Percentiles rank a stretch among this genome's conserved stretches.
Conservation (phyloP, 2,888 invertebrate species). For the Lithodes maja region DNA sequence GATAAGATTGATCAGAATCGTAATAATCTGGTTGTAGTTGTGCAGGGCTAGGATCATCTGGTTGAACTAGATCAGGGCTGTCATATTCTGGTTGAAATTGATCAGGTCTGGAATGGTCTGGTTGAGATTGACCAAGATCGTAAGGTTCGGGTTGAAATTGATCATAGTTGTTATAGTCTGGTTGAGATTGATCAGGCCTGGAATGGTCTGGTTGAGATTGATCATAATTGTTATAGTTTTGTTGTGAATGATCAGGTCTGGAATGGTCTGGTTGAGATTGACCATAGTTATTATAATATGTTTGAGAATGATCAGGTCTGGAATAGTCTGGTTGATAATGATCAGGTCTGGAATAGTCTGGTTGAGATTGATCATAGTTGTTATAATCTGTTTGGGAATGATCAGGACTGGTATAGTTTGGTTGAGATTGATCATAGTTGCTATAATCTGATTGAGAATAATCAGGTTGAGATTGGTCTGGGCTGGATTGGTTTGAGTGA, state of each 20-base stretch:
- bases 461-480: slow-evolving; percentile 1
- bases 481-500: not conserved
- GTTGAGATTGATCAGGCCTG: not conserved
- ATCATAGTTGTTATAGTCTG: no score
- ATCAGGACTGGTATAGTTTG: no score
- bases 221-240: no score
- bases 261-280: no score
- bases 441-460: not conserved
- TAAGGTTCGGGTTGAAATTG: no score
- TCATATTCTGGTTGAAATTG: not conserved
- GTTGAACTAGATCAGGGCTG: not conserved
- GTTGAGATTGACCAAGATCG: not conserved
- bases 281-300: no score
- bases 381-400: no score
- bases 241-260: no score
- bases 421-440: not conserved
- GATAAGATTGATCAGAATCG: not conserved
- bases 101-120: not conserved
- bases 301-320: no score
- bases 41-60: not conserved
- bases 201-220: not conserved
- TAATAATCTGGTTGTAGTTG: not conserved
- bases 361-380: not conserved
- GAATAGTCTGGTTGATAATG: not conserved
- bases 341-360: not conserved